These are phyloP conservation scores for Tetragnatha montana DNA, from an alignment of 2,888 invertebrate genomes.

Conservation along the genomic window DNA sequence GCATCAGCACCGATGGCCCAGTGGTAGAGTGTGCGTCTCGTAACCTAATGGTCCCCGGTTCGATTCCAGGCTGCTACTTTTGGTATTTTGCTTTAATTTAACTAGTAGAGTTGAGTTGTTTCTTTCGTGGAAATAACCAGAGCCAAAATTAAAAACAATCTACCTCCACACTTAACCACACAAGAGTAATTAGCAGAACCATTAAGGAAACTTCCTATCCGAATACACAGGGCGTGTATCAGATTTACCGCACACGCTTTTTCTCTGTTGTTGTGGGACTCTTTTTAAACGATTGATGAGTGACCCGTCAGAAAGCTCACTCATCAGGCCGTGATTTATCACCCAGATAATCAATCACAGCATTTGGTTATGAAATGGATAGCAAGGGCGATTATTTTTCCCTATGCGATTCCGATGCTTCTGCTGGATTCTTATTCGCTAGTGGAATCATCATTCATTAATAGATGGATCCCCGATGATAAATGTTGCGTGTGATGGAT, in stretches of 20 bases:
- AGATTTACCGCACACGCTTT: conserved; percentile 22
- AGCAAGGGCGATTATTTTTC: conserved; percentile 19
- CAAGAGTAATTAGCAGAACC: not conserved
- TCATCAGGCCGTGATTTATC: conserved; percentile 42
- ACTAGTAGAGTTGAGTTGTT: too few relatives aligned
- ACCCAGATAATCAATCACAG: conserved; percentile 43
- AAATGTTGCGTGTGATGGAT: not conserved
- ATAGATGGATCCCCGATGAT: not conserved
- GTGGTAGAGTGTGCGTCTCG: too few relatives aligned
- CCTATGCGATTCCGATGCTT: not conserved
- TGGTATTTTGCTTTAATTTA: too few relatives aligned
- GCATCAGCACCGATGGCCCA: too few relatives aligned
- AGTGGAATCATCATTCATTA: not conserved
- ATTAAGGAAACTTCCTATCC: not conserved
- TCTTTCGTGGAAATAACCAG: too few relatives aligned
- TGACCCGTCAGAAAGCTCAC: conserved; percentile 23
- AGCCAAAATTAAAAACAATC: too few relatives aligned
- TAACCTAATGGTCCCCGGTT: too few relatives aligned
- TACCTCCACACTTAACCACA: too few relatives aligned
- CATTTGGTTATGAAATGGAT: conserved; percentile 55
- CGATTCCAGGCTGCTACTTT: too few relatives aligned
- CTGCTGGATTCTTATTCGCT: not conserved
- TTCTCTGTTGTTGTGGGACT: conserved; percentile 18
- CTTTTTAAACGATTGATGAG: conserved; percentile 40
- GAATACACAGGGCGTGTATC: conserved; percentile 6